A percentile compares a stretch with the other conserved stretches of the same genome.
Evolutionary conservation across 2,888 invertebrate genomes (phyloP).

Genomic region (Itoplectis maculator): DNA sequence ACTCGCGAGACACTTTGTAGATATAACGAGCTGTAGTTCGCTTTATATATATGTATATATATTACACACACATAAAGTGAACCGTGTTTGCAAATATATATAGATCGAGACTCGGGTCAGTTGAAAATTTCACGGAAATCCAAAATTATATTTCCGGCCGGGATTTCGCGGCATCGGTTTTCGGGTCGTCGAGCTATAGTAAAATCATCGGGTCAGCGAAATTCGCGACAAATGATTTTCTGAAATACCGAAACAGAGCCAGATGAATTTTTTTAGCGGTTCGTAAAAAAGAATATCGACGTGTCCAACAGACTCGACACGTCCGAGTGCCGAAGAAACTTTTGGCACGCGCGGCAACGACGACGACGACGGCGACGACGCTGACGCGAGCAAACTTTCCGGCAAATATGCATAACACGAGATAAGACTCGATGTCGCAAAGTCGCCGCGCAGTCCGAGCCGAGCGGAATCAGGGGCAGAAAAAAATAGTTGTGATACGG

Average conservation of each 20-base stretch:
- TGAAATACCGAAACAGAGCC: too few species aligned
- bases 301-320: neutral
- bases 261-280: too few species aligned
- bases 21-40: too few species aligned
- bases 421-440: slow-evolving; percentile 38
- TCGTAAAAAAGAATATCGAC: neutral
- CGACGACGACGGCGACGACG: slow-evolving; percentile 47
- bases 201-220: neutral
- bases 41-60: neutral
- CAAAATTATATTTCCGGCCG: slow-evolving; percentile 53
- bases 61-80: neutral
- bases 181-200: too few species aligned
- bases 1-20: neutral
- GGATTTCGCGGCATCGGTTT: slow-evolving; percentile 37
- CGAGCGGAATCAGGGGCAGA: neutral
- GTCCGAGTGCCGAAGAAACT: slow-evolving; percentile 7
- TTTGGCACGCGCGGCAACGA: slow-evolving; percentile 54
- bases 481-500: too few species aligned
- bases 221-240: neutral
- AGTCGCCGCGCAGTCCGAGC: slow-evolving; percentile 1
- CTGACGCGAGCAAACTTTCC: slow-evolving; percentile 44
- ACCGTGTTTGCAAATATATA: too few species aligned
- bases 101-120: neutral
- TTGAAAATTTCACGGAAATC: slow-evolving; percentile 43
- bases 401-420: slow-evolving; percentile 37